These are phyloP conservation scores for Microplitis deprimator DNA, from an alignment of 2,888 invertebrate species.

Conservation along the genomic window DNA sequence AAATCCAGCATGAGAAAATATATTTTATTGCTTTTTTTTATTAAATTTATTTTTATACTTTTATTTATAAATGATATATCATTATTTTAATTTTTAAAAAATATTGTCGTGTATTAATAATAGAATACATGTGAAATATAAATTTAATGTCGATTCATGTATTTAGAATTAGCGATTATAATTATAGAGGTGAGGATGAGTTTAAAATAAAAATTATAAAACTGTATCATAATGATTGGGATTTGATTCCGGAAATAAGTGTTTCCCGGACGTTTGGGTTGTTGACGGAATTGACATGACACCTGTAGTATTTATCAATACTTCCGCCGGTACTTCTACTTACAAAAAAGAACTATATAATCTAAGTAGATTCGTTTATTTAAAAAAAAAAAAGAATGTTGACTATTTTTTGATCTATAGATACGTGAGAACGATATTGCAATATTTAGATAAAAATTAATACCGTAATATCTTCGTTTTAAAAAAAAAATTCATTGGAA, in stretches of 20 bases:
- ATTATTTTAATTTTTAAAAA: neutral
- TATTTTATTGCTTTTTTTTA: no score
- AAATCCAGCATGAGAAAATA: neutral
- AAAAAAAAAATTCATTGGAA: no score
- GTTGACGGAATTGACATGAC: neutral
- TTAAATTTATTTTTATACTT: neutral
- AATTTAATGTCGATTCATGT: neutral
- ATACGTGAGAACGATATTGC: neutral
- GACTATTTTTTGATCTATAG: neutral
- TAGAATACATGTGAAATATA: neutral
- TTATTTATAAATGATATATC: neutral
- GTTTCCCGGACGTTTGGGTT: neutral
- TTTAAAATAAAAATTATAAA: neutral
- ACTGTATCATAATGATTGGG: neutral
- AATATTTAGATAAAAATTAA: neutral
- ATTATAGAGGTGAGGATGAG: neutral
- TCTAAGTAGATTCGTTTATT: neutral
- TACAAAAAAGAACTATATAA: neutral
- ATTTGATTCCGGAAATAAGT: neutral
- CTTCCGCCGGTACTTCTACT: neutral
- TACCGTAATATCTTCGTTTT: no score
- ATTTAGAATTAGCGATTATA: neutral
- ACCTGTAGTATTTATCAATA: neutral
- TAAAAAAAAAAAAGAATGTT: neutral
- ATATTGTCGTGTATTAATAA: neutral